phyloP scores from a whole-genome alignment of 2,113 vertebrate genomes.

The Leucosticte australis region DNA sequence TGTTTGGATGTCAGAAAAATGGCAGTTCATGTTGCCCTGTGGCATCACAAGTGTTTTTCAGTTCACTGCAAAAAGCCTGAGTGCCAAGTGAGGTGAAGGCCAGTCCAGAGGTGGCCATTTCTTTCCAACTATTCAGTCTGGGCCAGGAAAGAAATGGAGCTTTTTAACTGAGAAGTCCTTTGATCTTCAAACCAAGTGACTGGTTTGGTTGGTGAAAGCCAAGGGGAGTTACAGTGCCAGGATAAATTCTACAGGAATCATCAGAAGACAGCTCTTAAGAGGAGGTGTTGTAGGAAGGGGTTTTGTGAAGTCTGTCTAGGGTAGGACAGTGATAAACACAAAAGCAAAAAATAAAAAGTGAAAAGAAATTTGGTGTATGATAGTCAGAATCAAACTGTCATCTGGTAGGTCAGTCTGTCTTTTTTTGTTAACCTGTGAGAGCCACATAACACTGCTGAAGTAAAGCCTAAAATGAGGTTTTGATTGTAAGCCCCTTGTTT shows the following conservation, averaged over 20 bases:
- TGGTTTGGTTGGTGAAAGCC: conserved; percentile 5
- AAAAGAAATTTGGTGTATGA: neutral
- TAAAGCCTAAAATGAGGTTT: neutral
- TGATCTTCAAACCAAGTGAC: conserved; percentile 1
- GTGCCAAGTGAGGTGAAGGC: neutral
- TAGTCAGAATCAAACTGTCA: neutral
- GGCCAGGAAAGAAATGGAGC: neutral
- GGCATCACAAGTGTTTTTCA: neutral
- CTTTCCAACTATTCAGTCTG: neutral
- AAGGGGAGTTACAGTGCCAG: neutral
- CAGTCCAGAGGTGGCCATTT: neutral
- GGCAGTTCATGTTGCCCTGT: neutral
- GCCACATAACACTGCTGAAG: neutral
- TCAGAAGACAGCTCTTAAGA: neutral
- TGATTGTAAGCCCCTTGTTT: neutral
- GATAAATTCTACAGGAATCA: neutral
- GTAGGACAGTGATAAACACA: neutral
- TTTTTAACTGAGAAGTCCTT: neutral
- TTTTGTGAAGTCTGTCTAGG: neutral
- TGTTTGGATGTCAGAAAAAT: neutral
- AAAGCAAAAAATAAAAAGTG: neutral
- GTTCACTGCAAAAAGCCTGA: neutral
- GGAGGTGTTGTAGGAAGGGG: neutral
- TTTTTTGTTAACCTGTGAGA: neutral
- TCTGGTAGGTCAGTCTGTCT: neutral